Conservation (phyloP, 1,140 invertebrate genomes). For the Bombus impatiens region DNA sequence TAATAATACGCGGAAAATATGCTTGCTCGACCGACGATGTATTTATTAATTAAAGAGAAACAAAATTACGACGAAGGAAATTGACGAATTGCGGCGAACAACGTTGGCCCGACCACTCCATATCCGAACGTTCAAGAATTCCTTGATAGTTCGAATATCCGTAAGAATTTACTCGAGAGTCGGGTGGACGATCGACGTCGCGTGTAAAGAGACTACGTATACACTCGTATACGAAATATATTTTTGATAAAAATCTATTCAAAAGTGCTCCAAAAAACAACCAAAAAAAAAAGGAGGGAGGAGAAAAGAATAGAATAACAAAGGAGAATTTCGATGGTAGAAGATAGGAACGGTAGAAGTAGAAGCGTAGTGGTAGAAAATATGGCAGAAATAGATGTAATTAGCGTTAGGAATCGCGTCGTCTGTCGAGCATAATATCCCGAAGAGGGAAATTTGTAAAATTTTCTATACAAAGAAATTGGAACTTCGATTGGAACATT, state of each 20-base stretch:
- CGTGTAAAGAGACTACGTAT: slow-evolving; percentile 52
- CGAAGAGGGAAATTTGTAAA: not conserved
- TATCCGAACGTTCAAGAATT: slow-evolving; percentile 81
- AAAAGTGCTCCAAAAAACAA: slow-evolving; percentile 64
- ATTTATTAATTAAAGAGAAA: not conserved
- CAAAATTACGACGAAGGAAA: not conserved
- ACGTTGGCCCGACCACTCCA: slow-evolving; percentile 70
- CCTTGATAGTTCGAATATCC: slow-evolving; percentile 81
- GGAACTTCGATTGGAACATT: not conserved
- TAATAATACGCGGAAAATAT: too few relatives aligned
- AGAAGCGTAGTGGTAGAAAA: not conserved
- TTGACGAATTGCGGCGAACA: slow-evolving; percentile 41
- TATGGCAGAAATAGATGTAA: slow-evolving; percentile 5
- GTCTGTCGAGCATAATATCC: slow-evolving; percentile 24
- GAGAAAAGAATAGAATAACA: slow-evolving; percentile 5
- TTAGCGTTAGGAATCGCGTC: slow-evolving; percentile 14
- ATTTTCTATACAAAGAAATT: not conserved
- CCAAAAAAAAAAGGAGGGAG: slow-evolving; percentile 49
- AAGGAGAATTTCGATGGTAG: slow-evolving; percentile 32
- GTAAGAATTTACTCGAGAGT: slow-evolving; percentile 77
- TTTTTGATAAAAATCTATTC: slow-evolving; percentile 79
- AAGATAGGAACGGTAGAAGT: not conserved
- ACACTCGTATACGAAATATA: slow-evolving; percentile 69
- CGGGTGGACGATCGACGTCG: slow-evolving; percentile 67
- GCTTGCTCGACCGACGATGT: slow-evolving; percentile 39